A percentile compares a stretch with the other conserved stretches of the same genome.
These are phyloP conservation scores for Andricus curvator DNA, from an alignment of 2,888 invertebrate genomes.

Conservation along the genomic window DNA sequence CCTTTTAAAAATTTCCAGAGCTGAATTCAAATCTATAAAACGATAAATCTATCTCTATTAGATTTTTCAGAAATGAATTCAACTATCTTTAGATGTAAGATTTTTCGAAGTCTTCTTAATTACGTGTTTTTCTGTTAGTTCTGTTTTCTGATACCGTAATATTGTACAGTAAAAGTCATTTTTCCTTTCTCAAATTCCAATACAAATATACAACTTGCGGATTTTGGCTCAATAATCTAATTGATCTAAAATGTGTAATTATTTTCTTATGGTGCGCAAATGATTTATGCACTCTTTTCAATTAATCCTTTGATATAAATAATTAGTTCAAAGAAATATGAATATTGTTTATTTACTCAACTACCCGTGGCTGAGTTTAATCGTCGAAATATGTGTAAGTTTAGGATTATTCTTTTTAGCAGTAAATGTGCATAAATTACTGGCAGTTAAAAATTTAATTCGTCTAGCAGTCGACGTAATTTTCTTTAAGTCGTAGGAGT, in stretches of 20 bases:
- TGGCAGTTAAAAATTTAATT: background rate
- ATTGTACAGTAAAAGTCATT: constrained; percentile 11
- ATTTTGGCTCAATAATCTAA: background rate
- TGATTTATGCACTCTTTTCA: background rate
- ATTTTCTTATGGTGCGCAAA: constrained; percentile 13
- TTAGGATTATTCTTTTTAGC: background rate
- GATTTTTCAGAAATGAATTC: constrained; percentile 14
- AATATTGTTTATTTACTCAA: constrained; percentile 16
- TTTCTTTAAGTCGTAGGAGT: constrained; percentile 38
- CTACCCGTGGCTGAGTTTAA: constrained; percentile 6
- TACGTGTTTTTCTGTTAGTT: background rate
- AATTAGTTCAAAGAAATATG: background rate
- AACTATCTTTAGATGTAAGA: constrained; percentile 31
- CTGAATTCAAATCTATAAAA: constrained; percentile 79
- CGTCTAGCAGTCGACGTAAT: background rate
- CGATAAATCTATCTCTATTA: background rate
- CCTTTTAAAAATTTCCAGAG: constrained; percentile 66
- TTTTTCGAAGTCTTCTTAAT: constrained; percentile 18
- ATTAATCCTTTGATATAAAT: background rate
- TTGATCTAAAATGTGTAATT: constrained; percentile 18
- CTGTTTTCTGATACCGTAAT: constrained; percentile 2
- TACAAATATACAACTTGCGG: background rate
- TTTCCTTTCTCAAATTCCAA: constrained; percentile 4
- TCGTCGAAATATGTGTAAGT: constrained; percentile 4
- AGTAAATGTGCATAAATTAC: constrained; percentile 9